A percentile compares a stretch with the other conserved stretches of the same genome.
Conservation (phyloP, 2,888 invertebrate species). For the Melolontha melolontha region DNA sequence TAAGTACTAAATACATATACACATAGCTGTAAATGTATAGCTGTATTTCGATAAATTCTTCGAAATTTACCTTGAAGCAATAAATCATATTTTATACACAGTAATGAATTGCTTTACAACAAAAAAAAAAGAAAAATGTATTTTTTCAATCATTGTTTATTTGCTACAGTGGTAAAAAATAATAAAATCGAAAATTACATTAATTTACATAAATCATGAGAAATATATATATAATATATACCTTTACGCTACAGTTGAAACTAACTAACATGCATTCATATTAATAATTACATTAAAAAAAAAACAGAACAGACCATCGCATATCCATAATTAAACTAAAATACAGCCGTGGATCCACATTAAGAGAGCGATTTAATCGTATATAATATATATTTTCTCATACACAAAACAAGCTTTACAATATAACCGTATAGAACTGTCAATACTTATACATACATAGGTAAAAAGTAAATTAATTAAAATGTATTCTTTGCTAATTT, state of each 20-base stretch:
- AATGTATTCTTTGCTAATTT: constrained; percentile 8
- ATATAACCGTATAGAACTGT: constrained; percentile 39
- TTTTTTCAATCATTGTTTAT: constrained; percentile 55
- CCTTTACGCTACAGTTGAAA: constrained; percentile 47
- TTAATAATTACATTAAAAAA: constrained; percentile 53
- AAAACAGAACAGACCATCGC: constrained; percentile 60
- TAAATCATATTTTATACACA: not conserved
- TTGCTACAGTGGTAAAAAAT: constrained; percentile 65
- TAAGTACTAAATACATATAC: no score
- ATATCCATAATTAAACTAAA: constrained; percentile 61
- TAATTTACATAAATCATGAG: constrained; percentile 62
- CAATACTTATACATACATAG: constrained; percentile 40
- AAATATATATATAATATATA: constrained; percentile 55
- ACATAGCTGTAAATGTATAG: no score
- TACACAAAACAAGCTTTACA: constrained; percentile 43
- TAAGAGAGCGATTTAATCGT: constrained; percentile 52
- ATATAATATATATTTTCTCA: constrained; percentile 43
- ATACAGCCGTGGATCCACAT: constrained; percentile 61
- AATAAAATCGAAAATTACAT: constrained; percentile 65
- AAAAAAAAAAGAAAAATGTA: constrained; percentile 41
- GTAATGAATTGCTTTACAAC: constrained; percentile 15
- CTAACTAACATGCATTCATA: constrained; percentile 64
- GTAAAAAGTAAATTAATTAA: constrained; percentile 19
- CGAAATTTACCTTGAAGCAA: no score
- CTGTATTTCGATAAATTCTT: no score